Conservation (phyloP, 1,140 invertebrate genomes). For the Dendrolimus punctatus region DNA sequence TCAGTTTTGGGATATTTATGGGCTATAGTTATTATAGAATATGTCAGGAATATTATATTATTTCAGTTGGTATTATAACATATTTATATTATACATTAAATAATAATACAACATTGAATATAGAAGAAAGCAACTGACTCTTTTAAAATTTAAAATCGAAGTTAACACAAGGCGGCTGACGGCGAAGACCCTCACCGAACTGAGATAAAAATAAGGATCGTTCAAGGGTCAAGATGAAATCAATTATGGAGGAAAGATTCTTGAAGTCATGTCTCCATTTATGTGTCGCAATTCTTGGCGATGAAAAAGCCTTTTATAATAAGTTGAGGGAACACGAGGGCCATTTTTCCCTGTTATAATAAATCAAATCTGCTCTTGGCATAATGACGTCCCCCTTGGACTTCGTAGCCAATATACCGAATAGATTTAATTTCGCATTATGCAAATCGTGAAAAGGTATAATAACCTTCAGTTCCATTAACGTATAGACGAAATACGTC, state of each 20-base stretch:
- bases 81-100: too few relatives aligned
- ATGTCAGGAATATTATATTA: too few relatives aligned
- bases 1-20: too few relatives aligned
- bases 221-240: conserved; percentile 10
- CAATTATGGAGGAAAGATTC: conserved; percentile 20
- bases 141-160: too few relatives aligned
- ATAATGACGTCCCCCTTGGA: conserved; percentile 17
- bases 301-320: conserved; percentile 23
- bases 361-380: conserved; percentile 25
- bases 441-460: conserved; percentile 7
- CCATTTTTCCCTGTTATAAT: conserved; percentile 24
- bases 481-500: neutral
- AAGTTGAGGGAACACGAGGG: conserved; percentile 9
- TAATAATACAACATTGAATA: too few relatives aligned
- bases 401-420: conserved; percentile 13
- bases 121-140: too few relatives aligned
- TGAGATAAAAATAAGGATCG: conserved; percentile 14
- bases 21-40: too few relatives aligned
- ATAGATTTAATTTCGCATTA: conserved; percentile 17
- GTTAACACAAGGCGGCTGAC: conserved; percentile 7
- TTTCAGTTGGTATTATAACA: too few relatives aligned
- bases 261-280: conserved; percentile 21
- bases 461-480: conserved; percentile 1
- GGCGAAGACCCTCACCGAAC: conserved; percentile 1
- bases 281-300: conserved; percentile 14